Evolutionary conservation across 2,113 vertebrate genomes (phyloP), one percentile per base, ranked within the genome.

Genomic region (Mustela nigripes): DNA sequence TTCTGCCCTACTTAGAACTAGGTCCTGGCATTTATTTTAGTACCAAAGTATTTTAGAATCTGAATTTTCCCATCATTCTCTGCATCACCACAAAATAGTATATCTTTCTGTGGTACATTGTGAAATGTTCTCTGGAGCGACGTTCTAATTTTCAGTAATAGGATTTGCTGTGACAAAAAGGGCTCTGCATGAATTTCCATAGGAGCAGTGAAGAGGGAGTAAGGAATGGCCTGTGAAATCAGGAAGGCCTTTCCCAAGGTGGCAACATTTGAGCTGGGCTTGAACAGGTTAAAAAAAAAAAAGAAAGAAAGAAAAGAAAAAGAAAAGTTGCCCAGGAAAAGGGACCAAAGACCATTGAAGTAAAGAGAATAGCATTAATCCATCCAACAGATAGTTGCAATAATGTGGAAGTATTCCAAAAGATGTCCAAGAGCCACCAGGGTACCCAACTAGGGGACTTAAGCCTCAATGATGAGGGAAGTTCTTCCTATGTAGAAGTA

Each of bases 311-410:
- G 24, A 62, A 22, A 24, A 60, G 15, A 65, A 63, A 74, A 96
- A 74, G 31, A 48, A 48, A 48, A 48, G 82, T 80, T 69, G 4
- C 19, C 10, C 1, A 11, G 53, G 15, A 45, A 80, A 84, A 28
- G 7, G 19, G 14, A 74, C 9, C 19, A 48, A 58, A n/a, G 2
- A 12, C 11, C 22, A 67, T 1, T 56, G 33, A 79, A 67, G 69
- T 65, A 80, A 95, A 89, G 67, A 28, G 85, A 67, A 67, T 36
- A 63, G 36, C n/a, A 91, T 53, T 65, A 62, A 89, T 89, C 36
- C 12, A 15, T 60, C 21, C 24, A 91, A 79, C 21, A 93, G 67
- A 73, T 2, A 21, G 45, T 24, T 80, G 22, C 15, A 73, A 67
- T 33, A 5, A 79, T 19, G 31, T 33, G 19, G 18, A n/a, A 39